A percentile compares a stretch with the other conserved stretches of the same genome.
phyloP scores from a whole-genome alignment of 1,140 invertebrate genomes.

The Aphaenogaster rudis region DNA sequence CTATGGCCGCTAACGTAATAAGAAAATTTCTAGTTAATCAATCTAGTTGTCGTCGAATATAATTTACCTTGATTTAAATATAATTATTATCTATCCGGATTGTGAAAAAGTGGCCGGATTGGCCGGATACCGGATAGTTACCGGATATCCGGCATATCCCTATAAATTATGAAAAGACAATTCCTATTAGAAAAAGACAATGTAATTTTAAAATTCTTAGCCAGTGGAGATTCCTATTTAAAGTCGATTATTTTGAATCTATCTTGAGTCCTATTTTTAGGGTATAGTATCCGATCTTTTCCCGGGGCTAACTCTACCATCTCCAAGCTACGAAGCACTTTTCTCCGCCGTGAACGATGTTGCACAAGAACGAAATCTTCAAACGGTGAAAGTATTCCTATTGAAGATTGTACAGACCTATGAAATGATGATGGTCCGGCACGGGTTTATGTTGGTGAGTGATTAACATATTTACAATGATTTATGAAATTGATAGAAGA shows the following conservation, averaged over 20 bases:
- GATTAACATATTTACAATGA: background rate
- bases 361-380: constrained; percentile 90
- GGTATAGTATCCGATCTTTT: constrained; percentile 96
- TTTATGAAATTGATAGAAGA: background rate
- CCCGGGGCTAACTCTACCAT: constrained; percentile 92
- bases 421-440: constrained; percentile 93
- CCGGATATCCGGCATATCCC: too few species aligned
- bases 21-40: too few species aligned
- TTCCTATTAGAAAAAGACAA: too few species aligned
- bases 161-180: too few species aligned
- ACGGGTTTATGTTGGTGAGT: constrained; percentile 51
- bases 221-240: too few species aligned
- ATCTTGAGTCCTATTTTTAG: background rate
- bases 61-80: too few species aligned
- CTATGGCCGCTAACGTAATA: too few species aligned
- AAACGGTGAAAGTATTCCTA: constrained; percentile 91
- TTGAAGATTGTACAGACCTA: constrained; percentile 92
- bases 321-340: constrained; percentile 91
- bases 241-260: background rate
- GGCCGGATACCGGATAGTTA: too few species aligned
- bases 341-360: constrained; percentile 87
- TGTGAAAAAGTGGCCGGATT: too few species aligned
- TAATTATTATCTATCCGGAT: too few species aligned
- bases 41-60: too few species aligned
- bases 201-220: too few species aligned